A percentile compares a stretch with the other conserved stretches of the same genome.
Conservation (phyloP, 2,113 vertebrate species). For the Macrotus californicus region DNA sequence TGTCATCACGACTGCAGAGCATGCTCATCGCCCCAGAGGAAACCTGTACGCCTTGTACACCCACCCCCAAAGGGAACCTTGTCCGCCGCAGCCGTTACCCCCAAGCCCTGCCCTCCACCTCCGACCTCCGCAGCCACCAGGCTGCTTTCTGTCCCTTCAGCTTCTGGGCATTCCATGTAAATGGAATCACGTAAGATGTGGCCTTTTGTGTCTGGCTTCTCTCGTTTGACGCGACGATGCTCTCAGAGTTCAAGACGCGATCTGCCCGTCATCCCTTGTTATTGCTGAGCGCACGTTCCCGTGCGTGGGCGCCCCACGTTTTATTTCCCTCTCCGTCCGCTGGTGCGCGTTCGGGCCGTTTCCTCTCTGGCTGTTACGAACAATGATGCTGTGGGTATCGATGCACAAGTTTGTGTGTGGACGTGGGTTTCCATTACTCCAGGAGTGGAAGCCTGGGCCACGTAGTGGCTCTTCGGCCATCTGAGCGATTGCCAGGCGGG, state of each 20-base stretch:
- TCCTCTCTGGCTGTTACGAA: background rate
- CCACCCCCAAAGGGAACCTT: background rate
- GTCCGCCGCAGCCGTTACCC: background rate
- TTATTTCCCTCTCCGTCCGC: accelerated
- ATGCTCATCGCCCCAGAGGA: background rate
- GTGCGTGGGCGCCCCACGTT: accelerated
- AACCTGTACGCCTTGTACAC: too few species aligned
- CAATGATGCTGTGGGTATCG: accelerated
- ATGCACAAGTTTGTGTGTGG: accelerated
- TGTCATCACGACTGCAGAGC: background rate
- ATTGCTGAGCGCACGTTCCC: accelerated
- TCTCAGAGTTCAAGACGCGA: background rate
- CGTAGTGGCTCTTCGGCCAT: accelerated
- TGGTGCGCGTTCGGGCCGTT: background rate
- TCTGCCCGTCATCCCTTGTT: background rate
- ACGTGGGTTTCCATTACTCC: background rate
- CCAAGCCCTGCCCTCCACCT: background rate
- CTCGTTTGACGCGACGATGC: accelerated
- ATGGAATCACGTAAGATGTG: accelerated
- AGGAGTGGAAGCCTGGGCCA: background rate
- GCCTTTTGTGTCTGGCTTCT: background rate
- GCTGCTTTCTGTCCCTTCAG: background rate
- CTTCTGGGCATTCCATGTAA: background rate
- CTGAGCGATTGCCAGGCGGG: background rate
- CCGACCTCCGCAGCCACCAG: accelerated